These are phyloP conservation scores for Drosophila barbarae DNA, from an alignment of 2,888 invertebrate species.

Conservation along the genomic window DNA sequence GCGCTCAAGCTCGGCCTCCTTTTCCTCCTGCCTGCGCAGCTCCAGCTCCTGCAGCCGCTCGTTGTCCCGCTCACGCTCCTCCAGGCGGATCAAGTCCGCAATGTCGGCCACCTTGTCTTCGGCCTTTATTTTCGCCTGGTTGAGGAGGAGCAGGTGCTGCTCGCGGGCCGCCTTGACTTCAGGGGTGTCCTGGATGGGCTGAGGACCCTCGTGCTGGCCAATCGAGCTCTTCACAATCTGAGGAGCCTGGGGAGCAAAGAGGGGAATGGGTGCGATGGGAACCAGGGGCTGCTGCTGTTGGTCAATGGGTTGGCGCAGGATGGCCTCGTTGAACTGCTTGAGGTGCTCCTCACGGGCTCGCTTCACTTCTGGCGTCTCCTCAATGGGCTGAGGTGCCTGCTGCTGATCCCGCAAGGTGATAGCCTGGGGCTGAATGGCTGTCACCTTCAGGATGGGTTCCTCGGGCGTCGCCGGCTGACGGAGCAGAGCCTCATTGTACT, in stretches of 20 bases:
- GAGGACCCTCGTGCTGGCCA: slow-evolving; percentile 3
- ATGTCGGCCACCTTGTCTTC: slow-evolving; percentile 59
- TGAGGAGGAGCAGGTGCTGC: slow-evolving; percentile 41
- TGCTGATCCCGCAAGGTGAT: slow-evolving; percentile 6
- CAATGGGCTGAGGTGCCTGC: slow-evolving; percentile 39
- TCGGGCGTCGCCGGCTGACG: slow-evolving; percentile 23
- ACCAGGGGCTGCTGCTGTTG: slow-evolving; percentile 33
- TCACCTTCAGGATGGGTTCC: slow-evolving; percentile 17
- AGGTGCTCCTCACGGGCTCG: slow-evolving; percentile 65
- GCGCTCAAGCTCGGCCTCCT: slow-evolving; percentile 57
- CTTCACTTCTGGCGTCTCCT: slow-evolving; percentile 66
- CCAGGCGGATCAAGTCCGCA: slow-evolving; percentile 43
- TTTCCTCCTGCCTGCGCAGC: slow-evolving; percentile 56
- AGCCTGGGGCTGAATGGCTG: slow-evolving; percentile 9
- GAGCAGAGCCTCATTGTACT: slow-evolving; percentile 55
- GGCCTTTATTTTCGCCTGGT: slow-evolving; percentile 41
- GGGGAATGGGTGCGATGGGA: slow-evolving; percentile 32
- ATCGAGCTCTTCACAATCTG: slow-evolving; percentile 29
- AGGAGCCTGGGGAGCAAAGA: slow-evolving; percentile 23
- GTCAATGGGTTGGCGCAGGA: slow-evolving; percentile 44
- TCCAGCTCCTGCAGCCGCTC: slow-evolving; percentile 56
- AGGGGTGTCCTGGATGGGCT: slow-evolving; percentile 31
- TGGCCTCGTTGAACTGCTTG: slow-evolving; percentile 53
- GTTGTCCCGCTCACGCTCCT: slow-evolving; percentile 49
- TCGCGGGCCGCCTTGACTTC: slow-evolving; percentile 32